Evolutionary conservation across 2,888 invertebrate species (phyloP).

Genomic region (Oegoconia quadripuncta): DNA sequence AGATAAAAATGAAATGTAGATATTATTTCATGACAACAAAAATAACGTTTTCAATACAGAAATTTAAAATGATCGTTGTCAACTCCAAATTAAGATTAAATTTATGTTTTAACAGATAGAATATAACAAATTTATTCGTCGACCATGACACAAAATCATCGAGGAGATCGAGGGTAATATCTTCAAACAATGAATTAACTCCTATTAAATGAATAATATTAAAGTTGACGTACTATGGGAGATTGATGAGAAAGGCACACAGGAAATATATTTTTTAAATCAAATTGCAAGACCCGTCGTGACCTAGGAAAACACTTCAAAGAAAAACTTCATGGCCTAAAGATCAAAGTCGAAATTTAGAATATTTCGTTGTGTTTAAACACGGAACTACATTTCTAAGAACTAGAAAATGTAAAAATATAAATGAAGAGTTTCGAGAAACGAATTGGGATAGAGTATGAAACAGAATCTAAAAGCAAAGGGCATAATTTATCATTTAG

Average conservation of each 20-base stretch:
- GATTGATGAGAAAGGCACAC: constrained; percentile 24
- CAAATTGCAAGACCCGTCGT: constrained; percentile 14
- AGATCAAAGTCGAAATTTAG: constrained; percentile 32
- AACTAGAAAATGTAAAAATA: background rate
- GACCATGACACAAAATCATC: too few species aligned
- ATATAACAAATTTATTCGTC: too few species aligned
- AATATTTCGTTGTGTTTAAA: constrained; percentile 13
- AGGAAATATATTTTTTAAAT: constrained; percentile 1
- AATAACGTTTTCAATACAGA: too few species aligned
- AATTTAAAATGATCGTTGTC: too few species aligned
- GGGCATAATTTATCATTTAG: too few species aligned
- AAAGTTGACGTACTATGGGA: constrained; percentile 32
- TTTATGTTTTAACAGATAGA: too few species aligned
- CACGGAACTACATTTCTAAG: background rate
- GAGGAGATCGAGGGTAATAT: too few species aligned
- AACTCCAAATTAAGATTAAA: too few species aligned
- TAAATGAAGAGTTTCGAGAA: background rate
- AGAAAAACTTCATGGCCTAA: constrained; percentile 22
- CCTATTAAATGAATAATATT: constrained; percentile 40
- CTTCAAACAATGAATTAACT: too few species aligned
- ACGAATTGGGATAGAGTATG: background rate
- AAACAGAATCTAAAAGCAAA: too few species aligned
- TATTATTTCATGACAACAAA: too few species aligned
- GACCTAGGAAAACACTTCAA: constrained; percentile 28
- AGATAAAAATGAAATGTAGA: too few species aligned